Evolutionary conservation across 2,888 invertebrate species (phyloP).

Genomic region (Platycheirus albimanus): DNA sequence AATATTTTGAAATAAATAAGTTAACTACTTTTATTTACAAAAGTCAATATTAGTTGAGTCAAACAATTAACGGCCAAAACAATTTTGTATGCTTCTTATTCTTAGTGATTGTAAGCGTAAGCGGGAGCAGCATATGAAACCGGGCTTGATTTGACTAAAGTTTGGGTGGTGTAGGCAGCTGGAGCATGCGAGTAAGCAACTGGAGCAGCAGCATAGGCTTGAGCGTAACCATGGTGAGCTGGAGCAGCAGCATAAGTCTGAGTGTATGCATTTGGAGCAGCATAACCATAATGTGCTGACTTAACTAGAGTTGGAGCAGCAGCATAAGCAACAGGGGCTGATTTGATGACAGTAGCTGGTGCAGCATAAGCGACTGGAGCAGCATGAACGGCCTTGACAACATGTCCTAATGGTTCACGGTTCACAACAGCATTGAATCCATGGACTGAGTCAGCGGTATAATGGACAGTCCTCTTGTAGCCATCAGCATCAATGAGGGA

Average conservation of each 20-base stretch:
- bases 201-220: constrained; percentile 23
- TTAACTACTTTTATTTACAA: no score
- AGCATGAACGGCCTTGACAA: constrained; percentile 33
- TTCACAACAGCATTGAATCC: constrained; percentile 83
- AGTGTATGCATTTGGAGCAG: constrained; percentile 20
- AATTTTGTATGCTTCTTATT: no score
- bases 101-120: constrained; percentile 19
- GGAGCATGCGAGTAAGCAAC: constrained; percentile 47
- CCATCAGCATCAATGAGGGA: constrained; percentile 83
- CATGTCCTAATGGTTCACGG: constrained; percentile 78
- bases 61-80: no score
- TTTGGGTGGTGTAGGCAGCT: constrained; percentile 56
- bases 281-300: constrained; percentile 11
- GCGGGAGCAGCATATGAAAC: constrained; percentile 39
- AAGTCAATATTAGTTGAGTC: no score
- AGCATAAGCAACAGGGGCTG: constrained; percentile 56
- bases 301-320: constrained; percentile 27
- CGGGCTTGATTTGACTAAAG: constrained; percentile 46
- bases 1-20: no score
- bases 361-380: constrained; percentile 35
- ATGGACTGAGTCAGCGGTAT: constrained; percentile 82
- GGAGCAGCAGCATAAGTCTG: constrained; percentile 52
- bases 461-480: constrained; percentile 82
- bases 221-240: constrained; percentile 10
- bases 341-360: constrained; percentile 45